Evolutionary conservation across 2,888 invertebrate genomes (phyloP), one percentile per base, ranked within the genome.

Genomic region (Dicyrtoma fusca): DNA sequence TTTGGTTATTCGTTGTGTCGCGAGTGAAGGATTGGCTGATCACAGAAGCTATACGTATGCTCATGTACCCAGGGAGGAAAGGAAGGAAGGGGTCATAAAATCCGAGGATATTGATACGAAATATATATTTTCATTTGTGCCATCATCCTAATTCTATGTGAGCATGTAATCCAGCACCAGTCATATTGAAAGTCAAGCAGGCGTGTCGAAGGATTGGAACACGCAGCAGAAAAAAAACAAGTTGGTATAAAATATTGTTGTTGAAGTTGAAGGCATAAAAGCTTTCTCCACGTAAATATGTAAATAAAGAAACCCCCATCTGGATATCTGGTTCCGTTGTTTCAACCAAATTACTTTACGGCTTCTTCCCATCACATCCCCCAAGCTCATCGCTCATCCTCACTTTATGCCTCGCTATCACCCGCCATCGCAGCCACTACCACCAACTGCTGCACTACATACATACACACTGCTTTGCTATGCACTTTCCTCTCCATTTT

Each of bases 261-360:
- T 34, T 34, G 34, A 8, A 34, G 34, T 34, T 34, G 34, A 34
- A 34, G 34, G 34, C 34, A 34, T 34, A 34, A 34, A 34, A 34
- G 34, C 34, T 34, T 34, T 34, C 34, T 34, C 34, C 34, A 34
- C 34, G 34, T 34, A 34, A 34, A 34, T 34, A 34, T 34, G 34
- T 34, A 34, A 34, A 34, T 34, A 34, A 25, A 14, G 57, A 17
- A 21, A 34, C 19, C 19, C 61, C 61, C 61, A 61, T 61, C 61
- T 61, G 61, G 61, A 44, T 61, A 44, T 61, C 44, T 61, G 44
- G 61, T 42, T 44, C 19, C 26, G 44, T 26, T 61, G 61, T 61
- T 44, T 61, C 61, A 61, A 61, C 61, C 61, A 61, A 61, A 61
- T 61, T 61, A 44, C 61, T 61, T 61, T 61, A 61, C 61, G 61